phyloP scores from a whole-genome alignment of 2,797 vertebrate genomes.

The Kryptolebias ocellatus region DNA sequence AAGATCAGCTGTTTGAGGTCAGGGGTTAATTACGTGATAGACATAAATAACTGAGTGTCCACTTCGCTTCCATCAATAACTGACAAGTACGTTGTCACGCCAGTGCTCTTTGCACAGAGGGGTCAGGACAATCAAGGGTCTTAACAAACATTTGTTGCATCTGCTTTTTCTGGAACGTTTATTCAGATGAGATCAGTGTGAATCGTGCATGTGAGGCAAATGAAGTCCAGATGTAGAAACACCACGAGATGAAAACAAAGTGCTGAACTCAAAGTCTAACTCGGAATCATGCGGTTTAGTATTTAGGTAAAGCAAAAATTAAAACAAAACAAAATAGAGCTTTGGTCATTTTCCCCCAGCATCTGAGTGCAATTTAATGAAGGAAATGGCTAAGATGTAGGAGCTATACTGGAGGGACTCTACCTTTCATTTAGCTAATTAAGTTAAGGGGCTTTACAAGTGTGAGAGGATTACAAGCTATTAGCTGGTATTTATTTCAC shows the following conservation, averaged over 20 bases:
- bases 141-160: constrained; percentile 14
- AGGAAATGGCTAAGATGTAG: constrained; percentile 32
- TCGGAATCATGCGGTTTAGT: constrained; percentile 30
- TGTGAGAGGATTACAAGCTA: constrained; percentile 69
- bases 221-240: constrained; percentile 37
- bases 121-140: constrained; percentile 30
- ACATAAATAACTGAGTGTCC: constrained; percentile 47
- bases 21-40: constrained; percentile 59
- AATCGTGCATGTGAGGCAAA: constrained; percentile 20
- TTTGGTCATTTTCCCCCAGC: constrained; percentile 33
- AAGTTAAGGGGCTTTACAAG: constrained; percentile 65
- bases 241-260: constrained; percentile 36
- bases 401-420: constrained; percentile 56
- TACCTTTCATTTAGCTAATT: constrained; percentile 77
- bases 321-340: background rate
- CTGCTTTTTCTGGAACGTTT: constrained; percentile 18
- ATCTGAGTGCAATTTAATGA: constrained; percentile 62
- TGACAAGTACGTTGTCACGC: constrained; percentile 29
- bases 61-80: constrained; percentile 37
- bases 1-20: constrained; percentile 37
- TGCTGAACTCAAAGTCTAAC: constrained; percentile 18
- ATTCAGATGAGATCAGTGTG: constrained; percentile 9
- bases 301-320: constrained; percentile 20
- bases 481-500: constrained; percentile 71
- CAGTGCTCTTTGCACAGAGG: constrained; percentile 5